Evolutionary conservation across 2,888 invertebrate species (phyloP), one percentile per base, ranked within the genome.

Genomic region (Meiosimyza decipiens): DNA sequence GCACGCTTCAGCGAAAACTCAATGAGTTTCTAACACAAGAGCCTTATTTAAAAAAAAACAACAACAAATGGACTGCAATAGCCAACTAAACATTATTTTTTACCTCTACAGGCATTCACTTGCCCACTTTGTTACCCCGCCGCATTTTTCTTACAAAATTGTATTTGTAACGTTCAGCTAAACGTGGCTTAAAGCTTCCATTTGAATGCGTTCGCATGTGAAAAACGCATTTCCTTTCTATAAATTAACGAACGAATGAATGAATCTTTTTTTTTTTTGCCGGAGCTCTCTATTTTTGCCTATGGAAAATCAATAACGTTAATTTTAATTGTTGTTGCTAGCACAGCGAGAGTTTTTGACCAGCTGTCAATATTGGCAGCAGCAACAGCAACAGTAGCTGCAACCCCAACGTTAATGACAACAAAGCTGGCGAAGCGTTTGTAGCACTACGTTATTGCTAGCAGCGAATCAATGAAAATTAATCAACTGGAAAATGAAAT

Each of bases 231-330:
- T 60, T 60, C 28, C 28, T 28, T 40, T 6, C 9, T 40, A 7
- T 40, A 40, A 40, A 5, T 40, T 6, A 40, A 40, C 40, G 40
- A 40, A 40, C 9, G 6, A 40, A 40, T 40, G 40, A 40, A 40
- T 40, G 4, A 9, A 9, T 40, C 9, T 40, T 9, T 40, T 7
- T 40, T 40, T 40, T 40, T 40, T 9, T 28, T 28, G 22, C 3
- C 3, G 3, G 28, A 4, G 28, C 28, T 28, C 28, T 28, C 28
- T 28, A 28, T 28, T n/a, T n/a, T 55, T 22, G 16, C n/a, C 22
- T 55, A 55, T 55, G 18, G 18, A 60, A 60, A 60, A 60, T 60
- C 59, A 60, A 60, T 60, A 60, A 60, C 18, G 59, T 54, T 54
- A 54, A 11, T 54, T 40, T 54, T 16, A 5, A 54, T 54, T 54